phyloP scores from a whole-genome alignment of 1,140 invertebrate genomes.

The Drosophila yakuba region DNA sequence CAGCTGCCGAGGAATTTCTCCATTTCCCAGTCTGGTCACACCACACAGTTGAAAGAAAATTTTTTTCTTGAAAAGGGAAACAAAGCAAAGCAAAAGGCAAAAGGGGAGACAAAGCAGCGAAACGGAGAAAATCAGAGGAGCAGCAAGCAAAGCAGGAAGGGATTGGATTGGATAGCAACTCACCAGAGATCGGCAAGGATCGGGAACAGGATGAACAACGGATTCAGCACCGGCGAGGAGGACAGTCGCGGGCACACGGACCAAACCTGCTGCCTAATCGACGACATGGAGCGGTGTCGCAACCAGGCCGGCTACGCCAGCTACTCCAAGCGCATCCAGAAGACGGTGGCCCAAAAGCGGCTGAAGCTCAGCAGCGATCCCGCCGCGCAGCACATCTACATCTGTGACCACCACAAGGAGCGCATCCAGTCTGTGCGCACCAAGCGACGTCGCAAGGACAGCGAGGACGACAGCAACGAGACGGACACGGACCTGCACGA shows the following conservation, averaged over 20 bases:
- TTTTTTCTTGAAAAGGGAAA: neutral
- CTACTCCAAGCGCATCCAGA: conserved; percentile 98
- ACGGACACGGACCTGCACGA: conserved; percentile 95
- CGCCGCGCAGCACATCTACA: conserved; percentile 96
- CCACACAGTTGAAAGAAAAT: neutral
- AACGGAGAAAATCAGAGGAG: conserved; percentile 20
- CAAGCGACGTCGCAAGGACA: conserved; percentile 94
- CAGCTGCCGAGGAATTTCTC: no score
- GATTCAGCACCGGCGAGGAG: conserved; percentile 95
- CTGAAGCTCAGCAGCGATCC: conserved; percentile 95
- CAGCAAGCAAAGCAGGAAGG: conserved; percentile 3
- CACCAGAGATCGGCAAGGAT: neutral
- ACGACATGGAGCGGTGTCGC: conserved; percentile 94
- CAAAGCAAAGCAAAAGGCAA: conserved; percentile 2
- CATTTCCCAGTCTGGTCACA: no score
- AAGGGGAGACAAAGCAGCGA: conserved; percentile 5
- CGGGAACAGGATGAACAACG: conserved; percentile 88
- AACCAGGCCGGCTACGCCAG: conserved; percentile 95
- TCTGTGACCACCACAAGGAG: conserved; percentile 98
- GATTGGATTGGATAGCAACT: neutral
- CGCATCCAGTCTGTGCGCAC: conserved; percentile 96
- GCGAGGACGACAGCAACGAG: conserved; percentile 96
- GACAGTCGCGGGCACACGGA: conserved; percentile 92
- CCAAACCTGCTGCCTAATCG: conserved; percentile 97
- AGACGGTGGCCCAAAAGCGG: conserved; percentile 96